Percentiles rank a stretch among this genome's conserved stretches.
Conservation (phyloP, 2,888 invertebrate species). For the Eupithecia pulchellata region DNA sequence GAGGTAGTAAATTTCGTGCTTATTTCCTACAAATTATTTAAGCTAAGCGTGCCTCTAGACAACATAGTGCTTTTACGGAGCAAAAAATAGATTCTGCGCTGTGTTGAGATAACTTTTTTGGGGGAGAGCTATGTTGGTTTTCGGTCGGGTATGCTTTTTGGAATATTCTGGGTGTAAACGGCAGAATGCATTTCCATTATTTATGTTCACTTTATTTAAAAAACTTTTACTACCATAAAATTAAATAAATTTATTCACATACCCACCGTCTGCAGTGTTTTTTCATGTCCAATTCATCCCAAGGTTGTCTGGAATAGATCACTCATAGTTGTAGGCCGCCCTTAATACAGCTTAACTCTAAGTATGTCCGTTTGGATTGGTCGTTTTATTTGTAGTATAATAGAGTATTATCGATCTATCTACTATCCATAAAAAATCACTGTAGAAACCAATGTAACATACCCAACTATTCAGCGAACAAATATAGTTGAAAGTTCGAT, state of each 20-base stretch:
- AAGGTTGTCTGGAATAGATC: no score
- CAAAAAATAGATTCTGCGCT: constrained; percentile 38
- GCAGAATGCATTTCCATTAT: constrained; percentile 7
- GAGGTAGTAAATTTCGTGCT: constrained; percentile 71
- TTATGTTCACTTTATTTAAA: not conserved
- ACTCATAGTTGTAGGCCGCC: no score
- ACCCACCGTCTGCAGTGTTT: no score
- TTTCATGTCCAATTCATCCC: no score
- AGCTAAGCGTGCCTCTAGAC: constrained; percentile 52
- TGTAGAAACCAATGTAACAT: not conserved
- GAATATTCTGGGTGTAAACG: constrained; percentile 14
- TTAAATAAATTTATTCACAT: no score
- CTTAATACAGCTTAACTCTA: no score
- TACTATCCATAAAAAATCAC: not conserved
- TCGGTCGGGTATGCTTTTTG: constrained; percentile 23
- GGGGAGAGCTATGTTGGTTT: constrained; percentile 29
- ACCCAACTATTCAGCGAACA: constrained; percentile 12
- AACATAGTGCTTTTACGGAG: constrained; percentile 33
- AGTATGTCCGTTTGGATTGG: no score
- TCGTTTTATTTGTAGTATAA: no score
- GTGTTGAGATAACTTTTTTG: constrained; percentile 24
- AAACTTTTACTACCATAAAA: not conserved
- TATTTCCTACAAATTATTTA: constrained; percentile 77
- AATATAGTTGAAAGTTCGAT: constrained; percentile 28
- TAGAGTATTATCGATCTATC: no score